phyloP scores from a whole-genome alignment of 1,140 invertebrate genomes.

The Elymnias hypermnestra region DNA sequence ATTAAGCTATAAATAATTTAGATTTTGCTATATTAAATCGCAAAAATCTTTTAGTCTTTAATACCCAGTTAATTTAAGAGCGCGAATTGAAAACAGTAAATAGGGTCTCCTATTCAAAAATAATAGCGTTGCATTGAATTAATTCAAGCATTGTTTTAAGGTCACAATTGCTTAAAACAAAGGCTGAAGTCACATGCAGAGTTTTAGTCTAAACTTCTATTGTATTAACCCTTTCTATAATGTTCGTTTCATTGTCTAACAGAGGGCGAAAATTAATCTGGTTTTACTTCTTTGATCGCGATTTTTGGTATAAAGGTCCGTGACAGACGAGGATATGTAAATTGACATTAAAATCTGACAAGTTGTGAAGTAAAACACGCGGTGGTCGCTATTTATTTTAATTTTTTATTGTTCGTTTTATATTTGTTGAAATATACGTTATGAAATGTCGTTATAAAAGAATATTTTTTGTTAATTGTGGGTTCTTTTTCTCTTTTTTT shows the following conservation, averaged over 20 bases:
- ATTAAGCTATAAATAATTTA: too few relatives aligned
- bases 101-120: too few relatives aligned
- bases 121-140: conserved; percentile 35
- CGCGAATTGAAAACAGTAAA: too few relatives aligned
- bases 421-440: not conserved
- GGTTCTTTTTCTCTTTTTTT: too few relatives aligned
- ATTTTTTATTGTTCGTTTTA: conserved; percentile 1
- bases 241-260: conserved; percentile 54
- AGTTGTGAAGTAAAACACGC: not conserved
- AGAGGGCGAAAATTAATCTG: conserved; percentile 66
- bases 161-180: conserved; percentile 66
- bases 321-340: conserved; percentile 64
- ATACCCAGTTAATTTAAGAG: too few relatives aligned
- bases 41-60: too few relatives aligned
- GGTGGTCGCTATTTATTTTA: not conserved
- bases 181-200: conserved; percentile 66
- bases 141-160: conserved; percentile 52
- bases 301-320: conserved; percentile 48
- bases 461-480: too few relatives aligned
- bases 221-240: conserved; percentile 55
- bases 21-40: too few relatives aligned
- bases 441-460: not conserved
- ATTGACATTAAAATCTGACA: conserved; percentile 36
- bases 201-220: conserved; percentile 57
- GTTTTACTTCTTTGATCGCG: conserved; percentile 66